These are phyloP conservation scores for Clunio marinus DNA, from an alignment of 2,888 invertebrate species.

Conservation along the genomic window DNA sequence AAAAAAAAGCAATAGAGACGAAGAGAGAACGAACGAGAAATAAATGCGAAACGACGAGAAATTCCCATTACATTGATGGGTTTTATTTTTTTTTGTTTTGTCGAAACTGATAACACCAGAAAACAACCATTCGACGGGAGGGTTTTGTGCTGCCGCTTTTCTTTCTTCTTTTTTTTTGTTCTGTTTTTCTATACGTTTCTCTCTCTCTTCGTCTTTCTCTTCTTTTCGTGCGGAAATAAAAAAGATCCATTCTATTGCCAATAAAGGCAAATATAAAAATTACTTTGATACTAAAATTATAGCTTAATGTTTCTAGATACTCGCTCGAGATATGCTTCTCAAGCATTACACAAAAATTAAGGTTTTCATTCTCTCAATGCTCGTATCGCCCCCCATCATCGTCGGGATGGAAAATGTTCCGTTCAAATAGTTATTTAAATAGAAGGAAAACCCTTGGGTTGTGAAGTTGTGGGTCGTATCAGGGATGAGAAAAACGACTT, in stretches of 20 bases:
- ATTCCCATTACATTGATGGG: constrained; percentile 38
- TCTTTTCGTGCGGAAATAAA: constrained; percentile 3
- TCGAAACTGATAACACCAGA: constrained; percentile 36
- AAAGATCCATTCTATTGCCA: constrained; percentile 37
- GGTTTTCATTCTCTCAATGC: too few species aligned
- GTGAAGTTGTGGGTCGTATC: not conserved
- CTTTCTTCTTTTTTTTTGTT: not conserved
- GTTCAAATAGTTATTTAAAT: constrained; percentile 37
- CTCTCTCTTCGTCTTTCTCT: not conserved
- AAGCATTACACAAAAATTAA: constrained; percentile 37
- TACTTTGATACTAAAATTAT: constrained; percentile 39
- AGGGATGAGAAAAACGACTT: not conserved
- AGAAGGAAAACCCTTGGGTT: not conserved
- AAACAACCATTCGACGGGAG: constrained; percentile 30
- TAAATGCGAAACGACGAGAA: constrained; percentile 28
- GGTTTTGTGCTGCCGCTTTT: not conserved
- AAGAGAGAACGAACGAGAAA: constrained; percentile 2
- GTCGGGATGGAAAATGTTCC: not conserved
- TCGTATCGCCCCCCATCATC: not conserved
- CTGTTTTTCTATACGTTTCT: not conserved
- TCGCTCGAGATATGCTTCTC: constrained; percentile 26
- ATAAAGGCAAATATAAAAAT: constrained; percentile 39
- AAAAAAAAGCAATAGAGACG: constrained; percentile 23
- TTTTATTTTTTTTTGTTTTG: constrained; percentile 36
- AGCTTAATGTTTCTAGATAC: constrained; percentile 38